Conservation (phyloP, 2,797 vertebrate genomes). For the Mus caroli region DNA sequence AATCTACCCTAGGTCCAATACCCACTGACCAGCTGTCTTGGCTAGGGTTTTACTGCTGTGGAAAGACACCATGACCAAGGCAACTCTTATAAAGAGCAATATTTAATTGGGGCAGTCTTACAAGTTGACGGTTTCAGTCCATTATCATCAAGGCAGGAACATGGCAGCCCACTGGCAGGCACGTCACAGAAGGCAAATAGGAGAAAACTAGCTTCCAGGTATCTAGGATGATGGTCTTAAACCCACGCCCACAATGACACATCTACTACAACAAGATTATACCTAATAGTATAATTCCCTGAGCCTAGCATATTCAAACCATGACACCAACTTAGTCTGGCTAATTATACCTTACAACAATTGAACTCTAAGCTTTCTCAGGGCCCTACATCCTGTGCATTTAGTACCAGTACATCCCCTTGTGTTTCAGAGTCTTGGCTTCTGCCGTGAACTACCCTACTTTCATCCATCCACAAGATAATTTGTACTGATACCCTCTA, state of each 20-base stretch:
- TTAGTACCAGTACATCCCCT: neutral
- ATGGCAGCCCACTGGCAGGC: neutral
- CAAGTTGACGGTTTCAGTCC: neutral
- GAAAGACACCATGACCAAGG: neutral
- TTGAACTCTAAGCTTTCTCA: neutral
- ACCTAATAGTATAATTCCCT: neutral
- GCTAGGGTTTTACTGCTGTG: neutral
- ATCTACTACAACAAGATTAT: neutral
- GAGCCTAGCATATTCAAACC: neutral
- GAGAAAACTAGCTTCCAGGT: neutral
- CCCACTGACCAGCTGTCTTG: neutral
- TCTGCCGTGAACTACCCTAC: neutral
- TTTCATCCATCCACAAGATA: neutral
- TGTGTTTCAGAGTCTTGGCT: neutral
- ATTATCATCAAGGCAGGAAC: neutral
- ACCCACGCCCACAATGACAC: neutral
- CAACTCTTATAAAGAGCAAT: neutral
- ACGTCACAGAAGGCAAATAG: neutral
- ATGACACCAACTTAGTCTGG: neutral
- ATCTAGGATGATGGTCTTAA: neutral
- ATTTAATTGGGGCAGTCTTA: neutral
- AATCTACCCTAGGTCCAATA: neutral
- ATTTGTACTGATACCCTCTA: neutral
- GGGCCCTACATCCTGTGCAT: neutral
- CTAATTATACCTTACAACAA: neutral